These are phyloP conservation scores for Iphiclides podalirius DNA, from an alignment of 2,888 invertebrate species.

Conservation along the genomic window DNA sequence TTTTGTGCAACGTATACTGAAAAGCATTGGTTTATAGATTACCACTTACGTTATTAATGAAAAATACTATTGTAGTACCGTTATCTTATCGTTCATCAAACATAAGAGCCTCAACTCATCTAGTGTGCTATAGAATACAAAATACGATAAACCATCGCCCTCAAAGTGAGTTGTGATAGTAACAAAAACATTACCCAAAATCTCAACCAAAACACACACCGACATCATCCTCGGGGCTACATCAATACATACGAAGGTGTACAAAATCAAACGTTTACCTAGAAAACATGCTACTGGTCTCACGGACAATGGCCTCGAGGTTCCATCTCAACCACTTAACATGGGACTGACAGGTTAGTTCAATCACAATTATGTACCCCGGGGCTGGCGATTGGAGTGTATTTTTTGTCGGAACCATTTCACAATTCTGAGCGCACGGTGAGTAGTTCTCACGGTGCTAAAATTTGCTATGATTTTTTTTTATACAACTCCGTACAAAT, in stretches of 20 bases:
- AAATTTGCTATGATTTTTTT: constrained; percentile 25
- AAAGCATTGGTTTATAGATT: too few relatives aligned
- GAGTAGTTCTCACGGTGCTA: constrained; percentile 65
- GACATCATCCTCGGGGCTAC: constrained; percentile 46
- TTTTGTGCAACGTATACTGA: too few relatives aligned
- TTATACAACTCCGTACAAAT: too few relatives aligned
- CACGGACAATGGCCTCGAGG: constrained; percentile 65
- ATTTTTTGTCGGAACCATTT: constrained; percentile 64
- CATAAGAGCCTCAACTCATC: too few relatives aligned
- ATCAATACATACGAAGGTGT: constrained; percentile 63
- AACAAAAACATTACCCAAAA: too few relatives aligned
- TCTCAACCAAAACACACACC: constrained; percentile 54
- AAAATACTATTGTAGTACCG: too few relatives aligned
- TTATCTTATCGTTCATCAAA: too few relatives aligned
- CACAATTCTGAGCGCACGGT: constrained; percentile 54
- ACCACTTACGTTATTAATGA: too few relatives aligned
- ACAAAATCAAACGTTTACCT: constrained; percentile 71
- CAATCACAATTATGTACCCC: constrained; percentile 74
- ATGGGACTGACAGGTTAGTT: constrained; percentile 80
- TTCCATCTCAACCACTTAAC: constrained; percentile 77
- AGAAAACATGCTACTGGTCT: constrained; percentile 76
- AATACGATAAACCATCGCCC: too few relatives aligned
- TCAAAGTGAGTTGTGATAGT: too few relatives aligned
- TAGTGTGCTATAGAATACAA: too few relatives aligned
- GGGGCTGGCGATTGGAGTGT: constrained; percentile 65